Evolutionary conservation across 2,888 invertebrate species (phyloP).

Genomic region (Aspidiotus rigidus): DNA sequence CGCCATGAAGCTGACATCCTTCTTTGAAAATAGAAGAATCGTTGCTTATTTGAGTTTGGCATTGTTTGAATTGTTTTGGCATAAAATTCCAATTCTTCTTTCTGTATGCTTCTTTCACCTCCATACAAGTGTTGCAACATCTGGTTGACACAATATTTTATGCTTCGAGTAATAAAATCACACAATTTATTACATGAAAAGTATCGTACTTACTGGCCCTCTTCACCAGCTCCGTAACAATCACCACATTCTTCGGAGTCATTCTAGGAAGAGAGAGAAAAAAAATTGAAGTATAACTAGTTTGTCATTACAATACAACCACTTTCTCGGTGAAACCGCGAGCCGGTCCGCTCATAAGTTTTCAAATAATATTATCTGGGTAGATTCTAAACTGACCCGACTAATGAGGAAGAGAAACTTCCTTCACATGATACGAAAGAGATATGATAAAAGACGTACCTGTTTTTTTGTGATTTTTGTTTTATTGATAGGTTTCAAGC

Average conservation of each 20-base stretch:
- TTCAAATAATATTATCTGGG: too few species aligned
- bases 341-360: too few species aligned
- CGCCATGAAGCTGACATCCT: conserved; percentile 92
- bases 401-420: too few species aligned
- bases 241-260: conserved; percentile 61
- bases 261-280: conserved; percentile 4
- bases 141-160: conserved; percentile 46
- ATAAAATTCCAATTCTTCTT: conserved; percentile 77
- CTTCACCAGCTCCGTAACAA: conserved; percentile 82
- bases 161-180: conserved; percentile 1
- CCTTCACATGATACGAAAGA: too few species aligned
- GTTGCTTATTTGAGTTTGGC: conserved; percentile 62
- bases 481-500: conserved; percentile 21
- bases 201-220: conserved; percentile 39
- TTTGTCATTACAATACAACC: too few species aligned
- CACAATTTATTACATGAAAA: neutral
- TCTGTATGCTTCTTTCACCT: conserved; percentile 87
- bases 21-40: conserved; percentile 75
- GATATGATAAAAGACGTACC: neutral
- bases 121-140: conserved; percentile 95
- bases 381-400: too few species aligned
- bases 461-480: conserved; percentile 8
- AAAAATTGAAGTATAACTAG: too few species aligned
- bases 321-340: too few species aligned
- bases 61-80: conserved; percentile 75